phyloP scores from a whole-genome alignment of 2,888 invertebrate genomes.

The Diplazon laetatorius region DNA sequence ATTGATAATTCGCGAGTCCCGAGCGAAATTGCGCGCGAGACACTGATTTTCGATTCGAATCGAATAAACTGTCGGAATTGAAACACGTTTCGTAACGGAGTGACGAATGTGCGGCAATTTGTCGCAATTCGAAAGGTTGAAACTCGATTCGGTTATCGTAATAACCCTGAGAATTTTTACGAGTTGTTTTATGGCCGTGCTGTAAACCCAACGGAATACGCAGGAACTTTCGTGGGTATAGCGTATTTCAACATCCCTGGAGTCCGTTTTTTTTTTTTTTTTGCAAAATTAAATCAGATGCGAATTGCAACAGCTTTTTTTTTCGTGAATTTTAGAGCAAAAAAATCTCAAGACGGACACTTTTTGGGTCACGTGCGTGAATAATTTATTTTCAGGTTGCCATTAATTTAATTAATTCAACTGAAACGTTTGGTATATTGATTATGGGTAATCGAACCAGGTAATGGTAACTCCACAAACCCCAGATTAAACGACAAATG shows the following conservation, averaged over 20 bases:
- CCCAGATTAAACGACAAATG: too few species aligned
- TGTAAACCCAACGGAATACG: background rate
- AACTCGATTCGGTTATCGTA: constrained; percentile 19
- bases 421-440: too few species aligned
- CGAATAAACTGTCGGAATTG: background rate
- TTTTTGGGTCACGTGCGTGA: background rate
- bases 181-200: background rate
- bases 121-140: constrained; percentile 29
- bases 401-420: background rate
- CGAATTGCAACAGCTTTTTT: background rate
- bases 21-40: background rate
- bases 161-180: constrained; percentile 7
- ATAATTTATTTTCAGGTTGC: background rate
- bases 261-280: background rate
- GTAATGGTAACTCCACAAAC: too few species aligned
- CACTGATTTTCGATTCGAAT: constrained; percentile 31
- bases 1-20: constrained; percentile 46
- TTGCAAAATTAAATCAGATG: background rate
- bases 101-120: constrained; percentile 24
- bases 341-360: background rate
- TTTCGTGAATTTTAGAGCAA: background rate
- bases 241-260: too few species aligned
- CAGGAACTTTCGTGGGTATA: background rate
- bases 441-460: background rate
- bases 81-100: constrained; percentile 8